Evolutionary conservation across 2,888 invertebrate species (phyloP).

Genomic region (Cerastoderma edule): DNA sequence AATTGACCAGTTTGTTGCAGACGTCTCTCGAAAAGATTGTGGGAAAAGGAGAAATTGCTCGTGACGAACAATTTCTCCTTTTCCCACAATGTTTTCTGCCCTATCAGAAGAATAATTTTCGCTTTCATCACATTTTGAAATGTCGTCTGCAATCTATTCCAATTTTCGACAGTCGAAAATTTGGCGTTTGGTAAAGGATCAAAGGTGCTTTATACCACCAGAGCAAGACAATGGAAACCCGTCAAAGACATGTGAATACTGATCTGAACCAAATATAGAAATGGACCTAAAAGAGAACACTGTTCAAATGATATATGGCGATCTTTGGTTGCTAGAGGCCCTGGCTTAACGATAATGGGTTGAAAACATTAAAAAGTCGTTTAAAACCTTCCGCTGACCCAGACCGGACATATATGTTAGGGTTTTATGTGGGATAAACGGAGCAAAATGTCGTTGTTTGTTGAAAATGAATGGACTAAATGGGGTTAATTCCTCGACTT

Average conservation of each 20-base stretch:
- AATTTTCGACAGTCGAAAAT: background rate
- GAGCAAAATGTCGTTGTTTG: background rate
- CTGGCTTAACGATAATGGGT: conserved; percentile 1
- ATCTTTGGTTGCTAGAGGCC: conserved; percentile 7
- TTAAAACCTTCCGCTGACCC: background rate
- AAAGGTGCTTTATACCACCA: background rate
- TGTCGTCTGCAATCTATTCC: background rate
- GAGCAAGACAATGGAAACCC: no score
- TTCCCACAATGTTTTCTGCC: conserved; percentile 8
- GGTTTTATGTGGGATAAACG: background rate
- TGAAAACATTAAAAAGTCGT: conserved; percentile 16
- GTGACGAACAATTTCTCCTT: conserved; percentile 6
- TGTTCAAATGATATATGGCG: conserved; percentile 3
- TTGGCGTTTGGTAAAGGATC: background rate
- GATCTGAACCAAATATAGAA: background rate
- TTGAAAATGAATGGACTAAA: background rate
- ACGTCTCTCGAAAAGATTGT: background rate
- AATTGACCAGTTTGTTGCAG: no score
- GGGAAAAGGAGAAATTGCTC: conserved; percentile 8
- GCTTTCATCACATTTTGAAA: no score
- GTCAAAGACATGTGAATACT: background rate
- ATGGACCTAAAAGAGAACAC: no score
- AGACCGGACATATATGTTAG: background rate
- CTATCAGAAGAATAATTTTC: no score
- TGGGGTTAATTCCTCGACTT: background rate